A percentile compares a stretch with the other conserved stretches of the same genome.
These are phyloP conservation scores for Zaprionus gabonicus DNA, from an alignment of 1,140 invertebrate genomes.

Conservation along the genomic window DNA sequence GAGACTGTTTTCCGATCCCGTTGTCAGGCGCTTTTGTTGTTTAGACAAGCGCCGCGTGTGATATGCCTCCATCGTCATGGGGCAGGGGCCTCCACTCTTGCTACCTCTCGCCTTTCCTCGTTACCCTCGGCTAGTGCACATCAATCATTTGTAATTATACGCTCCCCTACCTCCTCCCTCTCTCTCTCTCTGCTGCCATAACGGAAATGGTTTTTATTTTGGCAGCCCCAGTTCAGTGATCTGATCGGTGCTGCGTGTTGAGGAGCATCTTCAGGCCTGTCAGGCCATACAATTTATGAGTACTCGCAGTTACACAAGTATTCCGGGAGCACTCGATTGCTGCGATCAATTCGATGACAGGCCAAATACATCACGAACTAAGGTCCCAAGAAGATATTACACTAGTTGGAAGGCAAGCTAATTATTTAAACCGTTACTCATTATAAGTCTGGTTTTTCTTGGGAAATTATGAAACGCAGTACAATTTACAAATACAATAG, in stretches of 20 bases:
- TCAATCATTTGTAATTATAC: conserved; percentile 79
- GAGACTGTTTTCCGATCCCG: conserved; percentile 13
- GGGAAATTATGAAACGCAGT: neutral
- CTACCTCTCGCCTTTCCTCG: neutral
- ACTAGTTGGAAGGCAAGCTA: neutral
- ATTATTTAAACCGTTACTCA: neutral
- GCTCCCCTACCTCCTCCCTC: conserved; percentile 34
- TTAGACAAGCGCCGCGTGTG: conserved; percentile 70
- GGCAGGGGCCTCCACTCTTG: conserved; percentile 9
- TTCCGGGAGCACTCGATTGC: neutral
- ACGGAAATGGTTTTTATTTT: conserved; percentile 71
- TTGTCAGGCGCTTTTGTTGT: conserved; percentile 44
- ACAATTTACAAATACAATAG: neutral
- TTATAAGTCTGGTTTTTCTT: neutral
- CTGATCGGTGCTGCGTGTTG: conserved; percentile 47
- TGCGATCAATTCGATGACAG: conserved; percentile 1
- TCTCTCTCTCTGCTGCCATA: conserved; percentile 10
- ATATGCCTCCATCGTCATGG: conserved; percentile 64
- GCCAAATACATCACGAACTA: conserved; percentile 1
- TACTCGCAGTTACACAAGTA: conserved; percentile 33
- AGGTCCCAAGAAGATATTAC: neutral
- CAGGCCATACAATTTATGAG: conserved; percentile 54
- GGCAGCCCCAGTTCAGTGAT: conserved; percentile 64
- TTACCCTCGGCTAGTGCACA: conserved; percentile 51
- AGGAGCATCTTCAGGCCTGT: conserved; percentile 31